Evolutionary conservation across 2,113 vertebrate species (phyloP).

Genomic region (Pipra filicauda): DNA sequence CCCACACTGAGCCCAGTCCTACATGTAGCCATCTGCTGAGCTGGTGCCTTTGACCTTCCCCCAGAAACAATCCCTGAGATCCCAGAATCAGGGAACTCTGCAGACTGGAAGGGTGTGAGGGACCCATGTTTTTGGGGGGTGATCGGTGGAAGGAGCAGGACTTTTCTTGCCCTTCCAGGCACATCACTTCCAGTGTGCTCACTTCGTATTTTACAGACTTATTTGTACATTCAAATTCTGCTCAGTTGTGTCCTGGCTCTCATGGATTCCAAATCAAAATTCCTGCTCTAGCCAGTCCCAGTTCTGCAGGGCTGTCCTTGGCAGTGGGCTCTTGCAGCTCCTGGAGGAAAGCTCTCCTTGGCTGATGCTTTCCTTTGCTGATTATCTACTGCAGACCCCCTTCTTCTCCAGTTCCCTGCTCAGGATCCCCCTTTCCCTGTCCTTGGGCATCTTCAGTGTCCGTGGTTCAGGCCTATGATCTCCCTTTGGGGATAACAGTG

Average conservation of each 20-base stretch:
- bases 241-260: not conserved
- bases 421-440: not conserved
- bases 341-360: not conserved
- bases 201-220: not conserved
- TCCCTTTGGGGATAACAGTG: not conserved
- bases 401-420: not conserved
- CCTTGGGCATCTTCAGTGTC: not conserved
- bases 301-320: not conserved
- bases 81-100: not conserved
- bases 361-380: not conserved
- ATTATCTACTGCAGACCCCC: not conserved
- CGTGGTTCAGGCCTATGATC: not conserved
- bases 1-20: not conserved
- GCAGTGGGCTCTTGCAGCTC: not conserved
- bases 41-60: not conserved
- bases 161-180: not conserved
- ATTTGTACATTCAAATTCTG: not conserved
- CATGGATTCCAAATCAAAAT: not conserved
- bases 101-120: rapidly evolving
- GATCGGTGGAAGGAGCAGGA: not conserved
- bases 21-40: rapidly evolving
- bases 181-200: not conserved
- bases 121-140: not conserved
- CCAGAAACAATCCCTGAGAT: not conserved
- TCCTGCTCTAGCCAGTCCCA: not conserved